A percentile compares a stretch with the other conserved stretches of the same genome.
These are phyloP conservation scores for Berghia stephanieae DNA, from an alignment of 1,140 invertebrate species.

Conservation along the genomic window DNA sequence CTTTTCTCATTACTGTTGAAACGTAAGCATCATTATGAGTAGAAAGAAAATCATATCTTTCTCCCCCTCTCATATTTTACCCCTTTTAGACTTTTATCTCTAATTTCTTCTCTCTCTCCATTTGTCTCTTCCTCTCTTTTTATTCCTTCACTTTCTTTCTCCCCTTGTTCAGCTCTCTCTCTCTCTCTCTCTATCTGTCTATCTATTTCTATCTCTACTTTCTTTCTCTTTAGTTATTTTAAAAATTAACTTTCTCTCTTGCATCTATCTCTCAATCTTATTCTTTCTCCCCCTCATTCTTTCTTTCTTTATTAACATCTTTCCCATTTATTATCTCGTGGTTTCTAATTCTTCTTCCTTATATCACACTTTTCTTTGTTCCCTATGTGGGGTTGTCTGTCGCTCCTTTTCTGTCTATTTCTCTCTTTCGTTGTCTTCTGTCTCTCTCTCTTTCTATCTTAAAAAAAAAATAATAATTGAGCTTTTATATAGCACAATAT, in stretches of 20 bases:
- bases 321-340: neutral
- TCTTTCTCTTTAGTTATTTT: too few relatives aligned
- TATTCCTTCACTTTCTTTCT: too few relatives aligned
- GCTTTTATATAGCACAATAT: too few relatives aligned
- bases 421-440: neutral
- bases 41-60: too few relatives aligned
- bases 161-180: too few relatives aligned
- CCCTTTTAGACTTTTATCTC: neutral
- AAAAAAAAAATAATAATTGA: too few relatives aligned
- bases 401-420: neutral
- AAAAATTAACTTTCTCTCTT: neutral
- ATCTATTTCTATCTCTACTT: too few relatives aligned
- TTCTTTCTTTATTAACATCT: neutral
- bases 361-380: too few relatives aligned
- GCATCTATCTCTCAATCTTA: slow-evolving; percentile 5
- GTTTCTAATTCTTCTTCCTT: slow-evolving; percentile 9
- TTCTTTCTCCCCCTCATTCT: neutral
- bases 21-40: too few relatives aligned
- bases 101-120: too few relatives aligned
- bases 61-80: neutral
- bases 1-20: neutral
- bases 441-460: neutral
- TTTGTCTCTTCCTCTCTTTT: too few relatives aligned
- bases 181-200: too few relatives aligned
- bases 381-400: neutral